Percentiles rank a stretch among this genome's conserved stretches.
phyloP scores from a whole-genome alignment of 2,113 vertebrate species.

The Micronycteris hirsuta region DNA sequence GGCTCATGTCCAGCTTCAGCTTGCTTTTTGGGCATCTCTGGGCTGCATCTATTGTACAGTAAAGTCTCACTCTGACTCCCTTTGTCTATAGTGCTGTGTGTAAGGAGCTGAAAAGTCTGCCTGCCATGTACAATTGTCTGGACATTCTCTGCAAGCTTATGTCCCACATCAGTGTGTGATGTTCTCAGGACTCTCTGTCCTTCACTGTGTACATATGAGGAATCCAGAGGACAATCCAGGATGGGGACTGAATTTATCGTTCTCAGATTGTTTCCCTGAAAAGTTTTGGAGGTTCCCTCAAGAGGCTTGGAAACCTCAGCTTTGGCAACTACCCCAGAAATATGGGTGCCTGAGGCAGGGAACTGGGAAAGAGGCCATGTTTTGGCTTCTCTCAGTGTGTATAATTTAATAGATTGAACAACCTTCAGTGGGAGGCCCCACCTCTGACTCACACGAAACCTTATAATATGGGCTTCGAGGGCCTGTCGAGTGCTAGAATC shows the following conservation, averaged over 20 bases:
- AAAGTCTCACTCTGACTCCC: neutral
- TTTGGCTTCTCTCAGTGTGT: conserved; percentile 6
- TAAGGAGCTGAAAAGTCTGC: neutral
- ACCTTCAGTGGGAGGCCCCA: conserved; percentile 44
- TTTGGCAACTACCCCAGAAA: neutral
- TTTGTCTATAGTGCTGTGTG: neutral
- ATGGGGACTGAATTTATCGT: neutral
- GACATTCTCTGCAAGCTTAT: neutral
- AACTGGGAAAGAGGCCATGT: conserved; percentile 31
- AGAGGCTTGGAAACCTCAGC: neutral
- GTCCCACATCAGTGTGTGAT: neutral
- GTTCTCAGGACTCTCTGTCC: neutral
- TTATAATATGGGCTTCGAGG: conserved; percentile 49
- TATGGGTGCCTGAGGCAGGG: neutral
- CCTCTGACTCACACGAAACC: conserved; percentile 9
- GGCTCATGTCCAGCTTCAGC: neutral
- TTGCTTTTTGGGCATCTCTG: neutral
- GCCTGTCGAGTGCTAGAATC: neutral
- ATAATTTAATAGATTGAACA: conserved; percentile 40
- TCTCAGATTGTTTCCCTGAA: neutral
- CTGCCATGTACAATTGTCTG: neutral
- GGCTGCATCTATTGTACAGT: too few relatives aligned
- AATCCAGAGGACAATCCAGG: neutral
- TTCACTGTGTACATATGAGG: neutral
- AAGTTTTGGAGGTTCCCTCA: neutral